Evolutionary conservation across 35 echinoderm and acorn worm genomes (phyloP), one percentile per base, ranked within the genome.

Genomic region (Acanthaster planci): DNA sequence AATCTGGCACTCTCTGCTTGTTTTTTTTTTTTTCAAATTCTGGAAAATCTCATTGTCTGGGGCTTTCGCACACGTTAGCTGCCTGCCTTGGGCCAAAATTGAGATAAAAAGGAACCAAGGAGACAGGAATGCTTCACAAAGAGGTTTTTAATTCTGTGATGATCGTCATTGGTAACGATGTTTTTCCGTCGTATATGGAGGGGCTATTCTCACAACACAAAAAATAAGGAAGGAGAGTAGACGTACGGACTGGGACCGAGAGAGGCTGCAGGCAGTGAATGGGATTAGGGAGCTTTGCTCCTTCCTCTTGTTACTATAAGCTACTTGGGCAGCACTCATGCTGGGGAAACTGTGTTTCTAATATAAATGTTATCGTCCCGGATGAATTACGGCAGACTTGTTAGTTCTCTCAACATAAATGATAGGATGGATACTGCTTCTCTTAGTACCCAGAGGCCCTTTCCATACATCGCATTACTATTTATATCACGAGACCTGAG

Each of bases 101-200:
- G 64, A 72, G 34, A 72, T 26, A 72, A 72, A 16, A 35, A 35
- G 30, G 30, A 72, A 72, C 23, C 23, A 67, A 23, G 1, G 19
- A 30, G 57, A 60, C 18, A 68, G 3, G 3, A 23, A 23, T 30
- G 60, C 0, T 8, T 19, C 22, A 23, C 60, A 72, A 72, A 72
- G 64, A 27, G 64, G 64, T 72, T 72, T 72, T 7, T 72, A 72
- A 72, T 72, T 72, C 64, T 72, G 29, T 47, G 34, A 72, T 72
- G 64, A 72, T 72, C 14, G 64, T 47, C 42, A 47, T 47, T 12
- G 64, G 64, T 72, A 72, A 72, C 14, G 30, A 7, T 72, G 64
- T 72, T 72, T 72, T 72, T 72, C 22, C 64, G 26, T 72, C 64
- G 26, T 9, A 31, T 72, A 31, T 72, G 26, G 7, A 14, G 26